Percentiles rank a stretch among this genome's conserved stretches.
These are phyloP conservation scores for Nomada goodeniana DNA, from an alignment of 2,888 invertebrate genomes.

Conservation along the genomic window DNA sequence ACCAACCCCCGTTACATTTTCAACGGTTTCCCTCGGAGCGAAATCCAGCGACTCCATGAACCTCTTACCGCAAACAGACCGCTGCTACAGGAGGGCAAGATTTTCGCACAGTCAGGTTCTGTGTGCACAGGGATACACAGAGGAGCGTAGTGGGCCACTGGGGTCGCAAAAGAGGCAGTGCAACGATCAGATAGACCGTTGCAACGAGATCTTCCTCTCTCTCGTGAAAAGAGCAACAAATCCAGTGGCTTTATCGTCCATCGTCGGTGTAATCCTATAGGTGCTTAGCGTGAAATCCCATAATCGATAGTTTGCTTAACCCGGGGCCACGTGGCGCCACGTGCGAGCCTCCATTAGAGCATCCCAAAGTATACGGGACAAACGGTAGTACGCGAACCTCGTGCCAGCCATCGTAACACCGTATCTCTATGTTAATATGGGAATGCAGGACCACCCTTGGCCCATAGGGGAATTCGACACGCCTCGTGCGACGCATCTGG, in stretches of 20 bases:
- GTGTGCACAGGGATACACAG: neutral
- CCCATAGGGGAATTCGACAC: constrained; percentile 80
- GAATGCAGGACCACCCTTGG: constrained; percentile 72
- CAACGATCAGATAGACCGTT: constrained; percentile 65
- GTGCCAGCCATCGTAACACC: constrained; percentile 72
- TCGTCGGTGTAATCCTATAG: constrained; percentile 83
- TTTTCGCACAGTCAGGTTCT: constrained; percentile 41
- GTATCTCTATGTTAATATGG: constrained; percentile 83
- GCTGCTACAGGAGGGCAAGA: neutral
- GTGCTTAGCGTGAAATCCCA: constrained; percentile 84
- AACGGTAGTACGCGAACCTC: constrained; percentile 30
- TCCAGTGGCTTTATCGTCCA: constrained; percentile 81
- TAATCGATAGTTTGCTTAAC: constrained; percentile 85
- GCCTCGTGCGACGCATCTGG: constrained; percentile 75
- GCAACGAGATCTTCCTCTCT: constrained; percentile 55
- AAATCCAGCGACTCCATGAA: neutral
- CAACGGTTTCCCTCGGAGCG: no score
- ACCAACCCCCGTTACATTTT: neutral
- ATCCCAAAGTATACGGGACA: constrained; percentile 69
- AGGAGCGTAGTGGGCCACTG: neutral
- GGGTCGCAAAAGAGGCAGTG: constrained; percentile 28
- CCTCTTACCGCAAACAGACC: neutral
- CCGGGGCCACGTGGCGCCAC: constrained; percentile 83
- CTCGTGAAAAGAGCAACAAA: constrained; percentile 82
- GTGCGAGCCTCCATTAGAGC: constrained; percentile 82